Conservation (phyloP, 2,888 invertebrate species). For the Pinctada fucata region DNA sequence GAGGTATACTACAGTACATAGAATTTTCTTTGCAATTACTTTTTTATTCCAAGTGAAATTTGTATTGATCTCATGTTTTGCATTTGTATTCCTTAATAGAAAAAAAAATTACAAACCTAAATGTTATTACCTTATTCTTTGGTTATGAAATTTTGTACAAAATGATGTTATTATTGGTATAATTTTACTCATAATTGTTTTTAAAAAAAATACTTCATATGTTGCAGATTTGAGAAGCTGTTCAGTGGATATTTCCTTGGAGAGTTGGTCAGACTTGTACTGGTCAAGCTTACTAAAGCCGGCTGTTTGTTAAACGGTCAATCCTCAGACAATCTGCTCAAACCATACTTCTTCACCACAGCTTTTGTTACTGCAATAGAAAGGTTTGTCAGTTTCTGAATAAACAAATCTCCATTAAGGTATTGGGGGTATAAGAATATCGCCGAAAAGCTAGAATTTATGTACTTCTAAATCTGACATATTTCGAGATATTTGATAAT, state of each 20-base stretch:
- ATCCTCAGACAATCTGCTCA: slow-evolving; percentile 72
- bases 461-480: too few relatives aligned
- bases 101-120: too few relatives aligned
- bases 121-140: neutral
- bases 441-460: too few relatives aligned
- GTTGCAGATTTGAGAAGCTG: slow-evolving; percentile 86
- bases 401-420: too few relatives aligned
- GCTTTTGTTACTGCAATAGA: slow-evolving; percentile 85
- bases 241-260: slow-evolving; percentile 89
- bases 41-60: neutral
- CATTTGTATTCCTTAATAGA: neutral
- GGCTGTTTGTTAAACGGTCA: slow-evolving; percentile 81
- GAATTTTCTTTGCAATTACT: too few relatives aligned
- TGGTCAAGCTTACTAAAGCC: slow-evolving; percentile 81
- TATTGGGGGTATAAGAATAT: too few relatives aligned
- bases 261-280: slow-evolving; percentile 83
- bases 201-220: neutral
- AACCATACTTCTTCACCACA: slow-evolving; percentile 81
- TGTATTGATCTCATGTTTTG: neutral
- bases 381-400: slow-evolving; percentile 78
- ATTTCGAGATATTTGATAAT: too few relatives aligned
- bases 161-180: neutral
- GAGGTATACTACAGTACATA: too few relatives aligned
- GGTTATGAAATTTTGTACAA: neutral
- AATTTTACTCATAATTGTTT: neutral